A percentile compares a stretch with the other conserved stretches of the same genome.
These are phyloP conservation scores for Ryuthela nishihirai DNA, from an alignment of 2,888 invertebrate genomes.

Conservation along the genomic window DNA sequence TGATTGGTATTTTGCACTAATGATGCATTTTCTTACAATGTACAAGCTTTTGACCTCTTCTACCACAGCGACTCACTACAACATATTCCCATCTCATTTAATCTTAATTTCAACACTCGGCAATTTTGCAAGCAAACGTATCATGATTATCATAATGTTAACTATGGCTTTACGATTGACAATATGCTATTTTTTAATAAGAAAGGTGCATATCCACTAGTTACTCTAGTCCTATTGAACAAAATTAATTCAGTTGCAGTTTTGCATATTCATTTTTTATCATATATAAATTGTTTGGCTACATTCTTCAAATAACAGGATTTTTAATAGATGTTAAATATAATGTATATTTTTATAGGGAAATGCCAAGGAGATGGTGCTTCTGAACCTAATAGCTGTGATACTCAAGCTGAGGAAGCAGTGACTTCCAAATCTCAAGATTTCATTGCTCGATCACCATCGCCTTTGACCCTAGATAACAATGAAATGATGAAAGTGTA, in stretches of 20 bases:
- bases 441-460: background rate
- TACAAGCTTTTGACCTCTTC: too few relatives aligned
- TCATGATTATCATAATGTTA: too few relatives aligned
- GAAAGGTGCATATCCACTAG: background rate
- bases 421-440: conserved; percentile 43
- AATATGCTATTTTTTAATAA: background rate
- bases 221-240: background rate
- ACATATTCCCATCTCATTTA: too few relatives aligned
- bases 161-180: too few relatives aligned
- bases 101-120: too few relatives aligned
- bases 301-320: background rate
- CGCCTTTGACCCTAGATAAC: background rate
- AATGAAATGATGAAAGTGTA: background rate
- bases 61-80: too few relatives aligned
- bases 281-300: background rate
- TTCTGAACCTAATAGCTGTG: conserved; percentile 43
- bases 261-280: background rate
- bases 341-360: conserved; percentile 11
- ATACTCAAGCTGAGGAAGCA: conserved; percentile 41
- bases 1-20: too few relatives aligned
- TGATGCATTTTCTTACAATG: too few relatives aligned
- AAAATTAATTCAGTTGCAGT: background rate
- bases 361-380: conserved; percentile 40
- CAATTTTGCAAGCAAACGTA: too few relatives aligned
- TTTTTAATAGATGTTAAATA: background rate